These are phyloP conservation scores for Psylliodes chrysocephalus DNA, from an alignment of 2,888 invertebrate species.

Conservation along the genomic window DNA sequence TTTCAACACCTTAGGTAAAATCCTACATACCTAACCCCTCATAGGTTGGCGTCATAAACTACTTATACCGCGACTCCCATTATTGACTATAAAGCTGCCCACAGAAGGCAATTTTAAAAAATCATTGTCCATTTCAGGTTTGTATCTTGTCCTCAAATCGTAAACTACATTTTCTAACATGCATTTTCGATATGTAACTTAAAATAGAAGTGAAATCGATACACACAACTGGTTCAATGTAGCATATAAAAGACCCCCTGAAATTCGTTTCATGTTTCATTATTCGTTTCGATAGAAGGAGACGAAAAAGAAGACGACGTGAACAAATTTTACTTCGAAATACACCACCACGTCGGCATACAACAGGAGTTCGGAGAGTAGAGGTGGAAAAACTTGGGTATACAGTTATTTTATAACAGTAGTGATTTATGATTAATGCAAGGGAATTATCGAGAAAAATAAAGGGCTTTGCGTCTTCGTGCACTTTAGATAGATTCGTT, in stretches of 20 bases:
- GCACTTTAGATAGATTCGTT: too few species aligned
- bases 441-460: too few species aligned
- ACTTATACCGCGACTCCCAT: too few species aligned
- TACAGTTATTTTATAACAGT: conserved; percentile 15
- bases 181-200: conserved; percentile 15
- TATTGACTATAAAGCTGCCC: too few species aligned
- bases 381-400: not conserved
- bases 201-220: conserved; percentile 25
- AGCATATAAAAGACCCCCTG: conserved; percentile 31
- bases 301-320: conserved; percentile 34
- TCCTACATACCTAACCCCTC: too few species aligned
- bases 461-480: too few species aligned
- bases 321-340: conserved; percentile 38
- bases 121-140: not conserved
- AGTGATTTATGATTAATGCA: too few species aligned
- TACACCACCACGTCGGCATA: conserved; percentile 37
- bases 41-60: too few species aligned
- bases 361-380: conserved; percentile 1
- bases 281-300: conserved; percentile 41
- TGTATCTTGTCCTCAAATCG: not conserved
- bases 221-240: conserved; percentile 8
- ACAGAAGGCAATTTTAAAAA: not conserved
- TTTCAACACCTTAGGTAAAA: too few species aligned
- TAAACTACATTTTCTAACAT: conserved; percentile 5
- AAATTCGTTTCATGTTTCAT: conserved; percentile 23